Conservation (phyloP, 37 sponge, comb jelly and placozoan genomes). For the Dysidea cf. avara region DNA sequence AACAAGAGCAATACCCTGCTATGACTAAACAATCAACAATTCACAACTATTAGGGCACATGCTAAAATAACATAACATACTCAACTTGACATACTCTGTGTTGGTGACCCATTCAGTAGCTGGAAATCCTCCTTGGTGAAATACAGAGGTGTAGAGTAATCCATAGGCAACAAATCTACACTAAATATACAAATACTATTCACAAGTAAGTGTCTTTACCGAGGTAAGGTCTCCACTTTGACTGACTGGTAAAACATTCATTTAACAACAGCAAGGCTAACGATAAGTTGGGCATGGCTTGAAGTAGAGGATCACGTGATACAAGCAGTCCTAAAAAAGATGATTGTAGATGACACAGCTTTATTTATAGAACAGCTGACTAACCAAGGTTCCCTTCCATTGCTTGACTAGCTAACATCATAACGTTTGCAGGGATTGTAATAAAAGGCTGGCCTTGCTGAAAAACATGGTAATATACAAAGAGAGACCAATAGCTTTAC, state of each 20-base stretch:
- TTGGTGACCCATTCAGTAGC: conserved; percentile 55
- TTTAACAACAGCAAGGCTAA: conserved; percentile 68
- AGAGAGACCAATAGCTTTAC: not conserved
- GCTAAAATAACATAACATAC: not conserved
- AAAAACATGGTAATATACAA: not conserved
- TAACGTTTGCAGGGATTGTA: conserved; percentile 54
- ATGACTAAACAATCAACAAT: not conserved
- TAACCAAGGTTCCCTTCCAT: conserved; percentile 34
- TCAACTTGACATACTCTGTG: conserved; percentile 24
- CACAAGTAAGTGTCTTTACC: conserved; percentile 25
- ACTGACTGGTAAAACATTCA: conserved; percentile 38
- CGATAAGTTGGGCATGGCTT: conserved; percentile 69
- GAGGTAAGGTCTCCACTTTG: conserved; percentile 84
- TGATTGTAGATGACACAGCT: not conserved
- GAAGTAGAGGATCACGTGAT: conserved; percentile 42
- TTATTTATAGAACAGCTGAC: not conserved
- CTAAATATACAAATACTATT: not conserved
- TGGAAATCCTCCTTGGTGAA: conserved; percentile 58
- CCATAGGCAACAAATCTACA: conserved; percentile 64
- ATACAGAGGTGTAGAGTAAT: conserved; percentile 61
- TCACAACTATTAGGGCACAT: not conserved
- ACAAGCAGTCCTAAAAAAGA: conserved; percentile 40
- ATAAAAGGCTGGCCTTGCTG: conserved; percentile 54
- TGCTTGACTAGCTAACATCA: conserved; percentile 51
- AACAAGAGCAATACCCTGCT: too few relatives aligned